phyloP scores from a whole-genome alignment of 2,888 invertebrate species.

The Caenorhabditis panamensis region DNA sequence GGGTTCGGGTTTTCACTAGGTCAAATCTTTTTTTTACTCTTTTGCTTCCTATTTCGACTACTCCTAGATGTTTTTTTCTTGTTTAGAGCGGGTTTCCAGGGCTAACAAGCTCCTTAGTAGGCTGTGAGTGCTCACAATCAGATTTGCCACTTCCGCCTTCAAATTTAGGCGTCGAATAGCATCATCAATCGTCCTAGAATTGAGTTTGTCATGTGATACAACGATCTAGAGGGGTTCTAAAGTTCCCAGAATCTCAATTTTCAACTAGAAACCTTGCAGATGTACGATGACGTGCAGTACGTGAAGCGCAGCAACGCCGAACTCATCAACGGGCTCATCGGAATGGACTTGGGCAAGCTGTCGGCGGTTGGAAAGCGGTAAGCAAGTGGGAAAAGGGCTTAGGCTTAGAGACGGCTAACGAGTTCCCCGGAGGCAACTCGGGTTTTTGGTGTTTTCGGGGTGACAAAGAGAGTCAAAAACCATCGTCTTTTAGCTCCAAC shows the following conservation, averaged over 20 bases:
- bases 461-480: background rate
- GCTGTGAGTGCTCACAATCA: no score
- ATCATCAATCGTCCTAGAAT: slow-evolving; percentile 12
- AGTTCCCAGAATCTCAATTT: background rate
- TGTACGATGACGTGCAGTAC: slow-evolving; percentile 66
- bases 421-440: background rate
- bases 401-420: background rate
- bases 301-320: slow-evolving; percentile 78
- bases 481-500: slow-evolving; percentile 67
- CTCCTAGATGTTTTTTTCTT: background rate
- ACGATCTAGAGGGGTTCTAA: background rate
- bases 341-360: slow-evolving; percentile 79
- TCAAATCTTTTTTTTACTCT: background rate
- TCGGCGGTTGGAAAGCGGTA: slow-evolving; percentile 78
- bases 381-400: background rate
- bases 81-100: no score
- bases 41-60: background rate
- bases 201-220: no score
- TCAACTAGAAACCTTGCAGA: slow-evolving; percentile 12
- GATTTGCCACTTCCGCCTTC: background rate
- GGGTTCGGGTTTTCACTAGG: background rate
- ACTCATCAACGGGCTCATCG: slow-evolving; percentile 80
- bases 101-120: background rate
- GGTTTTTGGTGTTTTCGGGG: slow-evolving; percentile 4
- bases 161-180: slow-evolving; percentile 10